A percentile compares a stretch with the other conserved stretches of the same genome.
phyloP scores from a whole-genome alignment of 1,140 invertebrate genomes.

The Orius insidiosus region DNA sequence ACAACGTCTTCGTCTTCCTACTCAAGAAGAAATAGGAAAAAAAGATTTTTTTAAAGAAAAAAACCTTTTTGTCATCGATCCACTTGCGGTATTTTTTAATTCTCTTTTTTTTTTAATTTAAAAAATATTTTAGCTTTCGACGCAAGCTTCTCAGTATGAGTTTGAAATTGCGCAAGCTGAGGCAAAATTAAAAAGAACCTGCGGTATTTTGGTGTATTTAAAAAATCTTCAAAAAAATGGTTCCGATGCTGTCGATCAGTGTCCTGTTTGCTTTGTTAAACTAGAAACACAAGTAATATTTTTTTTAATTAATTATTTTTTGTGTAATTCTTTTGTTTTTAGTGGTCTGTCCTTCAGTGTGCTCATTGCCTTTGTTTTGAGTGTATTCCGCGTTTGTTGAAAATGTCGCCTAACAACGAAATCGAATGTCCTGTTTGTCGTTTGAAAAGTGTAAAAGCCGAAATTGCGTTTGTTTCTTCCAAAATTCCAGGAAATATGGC shows the following conservation, averaged over 20 bases:
- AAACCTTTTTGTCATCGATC: constrained; percentile 30
- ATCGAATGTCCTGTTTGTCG: constrained; percentile 48
- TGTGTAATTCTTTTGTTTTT: constrained; percentile 16
- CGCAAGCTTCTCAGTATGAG: constrained; percentile 16
- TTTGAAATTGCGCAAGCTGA: constrained; percentile 23
- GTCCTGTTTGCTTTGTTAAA: constrained; percentile 47
- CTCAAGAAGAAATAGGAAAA: constrained; percentile 26
- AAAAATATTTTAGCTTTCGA: neutral
- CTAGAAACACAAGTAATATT: constrained; percentile 24
- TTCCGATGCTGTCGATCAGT: constrained; percentile 27
- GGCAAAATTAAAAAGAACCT: constrained; percentile 26
- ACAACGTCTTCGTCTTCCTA: constrained; percentile 37
- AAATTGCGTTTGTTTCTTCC: constrained; percentile 41
- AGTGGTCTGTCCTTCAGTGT: constrained; percentile 50
- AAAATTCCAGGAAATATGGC: constrained; percentile 16
- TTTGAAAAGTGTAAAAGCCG: constrained; percentile 29
- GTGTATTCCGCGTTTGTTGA: constrained; percentile 32
- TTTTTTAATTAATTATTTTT: neutral
- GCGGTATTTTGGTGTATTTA: constrained; percentile 27
- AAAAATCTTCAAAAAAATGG: constrained; percentile 27
- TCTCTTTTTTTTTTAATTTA: neutral
- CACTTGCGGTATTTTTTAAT: constrained; percentile 26
- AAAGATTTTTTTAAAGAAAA: constrained; percentile 10
- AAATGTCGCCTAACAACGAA: neutral
- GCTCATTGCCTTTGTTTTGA: constrained; percentile 49